A percentile compares a stretch with the other conserved stretches of the same genome.
These are phyloP conservation scores for Dolichopus griseipennis DNA, from an alignment of 2,888 invertebrate genomes.

Conservation along the genomic window DNA sequence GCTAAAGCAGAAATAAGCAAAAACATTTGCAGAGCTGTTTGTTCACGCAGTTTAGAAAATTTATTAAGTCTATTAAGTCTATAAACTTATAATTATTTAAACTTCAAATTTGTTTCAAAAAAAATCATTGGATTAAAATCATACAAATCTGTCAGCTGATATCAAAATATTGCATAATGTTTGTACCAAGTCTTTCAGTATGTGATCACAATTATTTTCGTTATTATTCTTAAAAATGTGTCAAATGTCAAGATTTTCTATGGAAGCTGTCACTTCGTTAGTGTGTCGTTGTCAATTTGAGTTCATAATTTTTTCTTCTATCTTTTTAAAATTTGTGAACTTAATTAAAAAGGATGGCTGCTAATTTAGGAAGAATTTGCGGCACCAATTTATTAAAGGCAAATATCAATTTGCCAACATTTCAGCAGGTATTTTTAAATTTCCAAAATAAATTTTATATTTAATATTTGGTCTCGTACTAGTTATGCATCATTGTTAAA, in stretches of 20 bases:
- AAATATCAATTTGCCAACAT: slow-evolving; percentile 51
- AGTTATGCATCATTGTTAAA: not conserved
- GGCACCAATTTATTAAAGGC: slow-evolving; percentile 74
- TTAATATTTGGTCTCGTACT: not conserved
- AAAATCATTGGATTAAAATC: too few relatives aligned
- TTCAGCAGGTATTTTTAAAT: slow-evolving; percentile 54
- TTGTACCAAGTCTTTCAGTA: too few relatives aligned
- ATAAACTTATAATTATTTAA: too few relatives aligned
- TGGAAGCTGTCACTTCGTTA: not conserved
- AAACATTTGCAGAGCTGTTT: too few relatives aligned
- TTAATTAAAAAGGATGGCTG: slow-evolving; percentile 67
- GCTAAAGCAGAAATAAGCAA: too few relatives aligned
- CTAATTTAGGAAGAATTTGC: slow-evolving; percentile 77
- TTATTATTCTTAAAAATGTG: too few relatives aligned
- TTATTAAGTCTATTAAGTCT: too few relatives aligned
- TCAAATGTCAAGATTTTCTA: not conserved
- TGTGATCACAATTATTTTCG: too few relatives aligned
- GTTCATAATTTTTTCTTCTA: slow-evolving; percentile 26
- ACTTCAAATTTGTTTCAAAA: too few relatives aligned
- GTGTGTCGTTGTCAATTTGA: not conserved
- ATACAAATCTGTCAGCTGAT: too few relatives aligned
- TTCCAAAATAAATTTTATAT: not conserved
- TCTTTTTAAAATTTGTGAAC: slow-evolving; percentile 35
- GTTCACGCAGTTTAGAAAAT: too few relatives aligned
- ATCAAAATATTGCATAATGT: too few relatives aligned